A percentile compares a stretch with the other conserved stretches of the same genome.
phyloP scores from a whole-genome alignment of 1,140 invertebrate species.

The Agraylea sexmaculata region DNA sequence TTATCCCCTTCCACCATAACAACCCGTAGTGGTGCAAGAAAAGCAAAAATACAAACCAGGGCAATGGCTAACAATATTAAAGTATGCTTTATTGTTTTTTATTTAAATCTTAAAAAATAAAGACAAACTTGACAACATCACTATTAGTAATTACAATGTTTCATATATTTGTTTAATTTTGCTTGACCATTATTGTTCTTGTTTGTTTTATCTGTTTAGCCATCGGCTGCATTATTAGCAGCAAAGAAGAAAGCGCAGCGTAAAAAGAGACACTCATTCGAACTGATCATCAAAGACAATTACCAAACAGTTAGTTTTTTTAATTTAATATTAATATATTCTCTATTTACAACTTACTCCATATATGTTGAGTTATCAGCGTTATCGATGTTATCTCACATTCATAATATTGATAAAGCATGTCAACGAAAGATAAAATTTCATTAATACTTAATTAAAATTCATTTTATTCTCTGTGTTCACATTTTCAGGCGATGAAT shows the following conservation, averaged over 20 bases:
- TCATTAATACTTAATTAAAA: conserved; percentile 4
- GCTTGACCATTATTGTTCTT: not conserved
- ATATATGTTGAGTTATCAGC: no score
- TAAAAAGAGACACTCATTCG: conserved; percentile 35
- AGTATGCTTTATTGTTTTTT: conserved; percentile 19
- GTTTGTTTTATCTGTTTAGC: conserved; percentile 26
- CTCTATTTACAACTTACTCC: no score
- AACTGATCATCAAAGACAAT: conserved; percentile 39
- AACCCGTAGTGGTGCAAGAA: conserved; percentile 44
- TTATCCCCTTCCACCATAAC: conserved; percentile 32
- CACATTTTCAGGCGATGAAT: conserved; percentile 45
- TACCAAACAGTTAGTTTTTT: conserved; percentile 43
- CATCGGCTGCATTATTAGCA: conserved; percentile 40
- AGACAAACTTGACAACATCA: not conserved
- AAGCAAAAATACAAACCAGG: conserved; percentile 48
- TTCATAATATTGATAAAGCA: not conserved
- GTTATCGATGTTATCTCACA: not conserved
- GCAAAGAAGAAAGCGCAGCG: conserved; percentile 45
- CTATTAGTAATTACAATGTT: not conserved
- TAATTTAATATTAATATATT: not conserved
- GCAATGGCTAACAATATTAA: conserved; percentile 40
- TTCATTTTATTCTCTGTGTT: conserved; percentile 1
- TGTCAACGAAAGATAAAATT: conserved; percentile 1
- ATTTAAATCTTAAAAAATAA: not conserved
- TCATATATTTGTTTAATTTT: not conserved